Conservation (phyloP, 2,113 vertebrate genomes). For the Cnemophilus loriae region DNA sequence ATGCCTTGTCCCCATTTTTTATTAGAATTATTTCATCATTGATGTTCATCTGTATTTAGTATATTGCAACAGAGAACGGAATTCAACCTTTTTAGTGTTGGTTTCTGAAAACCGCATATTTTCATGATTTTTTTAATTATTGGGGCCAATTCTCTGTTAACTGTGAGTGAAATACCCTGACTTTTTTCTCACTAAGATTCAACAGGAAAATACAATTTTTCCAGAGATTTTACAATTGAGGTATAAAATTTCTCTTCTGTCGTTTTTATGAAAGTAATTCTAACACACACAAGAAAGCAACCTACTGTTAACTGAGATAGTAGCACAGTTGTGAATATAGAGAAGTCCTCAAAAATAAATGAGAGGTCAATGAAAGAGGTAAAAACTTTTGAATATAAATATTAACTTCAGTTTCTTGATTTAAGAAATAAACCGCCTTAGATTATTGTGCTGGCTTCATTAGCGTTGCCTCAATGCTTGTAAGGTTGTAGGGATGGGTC, state of each 20-base stretch:
- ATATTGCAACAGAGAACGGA: background rate
- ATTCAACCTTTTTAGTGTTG: background rate
- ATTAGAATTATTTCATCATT: background rate
- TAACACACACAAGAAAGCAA: background rate
- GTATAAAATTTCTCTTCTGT: background rate
- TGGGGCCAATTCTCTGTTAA: background rate
- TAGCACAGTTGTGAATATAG: background rate
- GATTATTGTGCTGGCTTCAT: background rate
- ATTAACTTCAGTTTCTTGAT: background rate
- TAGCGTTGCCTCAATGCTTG: background rate
- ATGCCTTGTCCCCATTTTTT: background rate
- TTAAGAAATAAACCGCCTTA: background rate
- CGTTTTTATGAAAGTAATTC: background rate
- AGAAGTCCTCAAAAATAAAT: background rate
- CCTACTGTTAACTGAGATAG: background rate
- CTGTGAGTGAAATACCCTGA: background rate
- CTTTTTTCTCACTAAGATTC: background rate
- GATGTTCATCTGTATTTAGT: background rate
- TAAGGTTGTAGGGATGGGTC: background rate
- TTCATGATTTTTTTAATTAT: background rate
- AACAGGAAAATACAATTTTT: background rate
- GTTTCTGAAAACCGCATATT: background rate
- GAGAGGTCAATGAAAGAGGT: background rate
- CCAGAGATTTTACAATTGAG: background rate
- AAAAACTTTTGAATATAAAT: background rate